Evolutionary conservation across 2,797 vertebrate genomes (phyloP), one percentile per base, ranked within the genome.

Genomic region (Linurgus olivaceus): DNA sequence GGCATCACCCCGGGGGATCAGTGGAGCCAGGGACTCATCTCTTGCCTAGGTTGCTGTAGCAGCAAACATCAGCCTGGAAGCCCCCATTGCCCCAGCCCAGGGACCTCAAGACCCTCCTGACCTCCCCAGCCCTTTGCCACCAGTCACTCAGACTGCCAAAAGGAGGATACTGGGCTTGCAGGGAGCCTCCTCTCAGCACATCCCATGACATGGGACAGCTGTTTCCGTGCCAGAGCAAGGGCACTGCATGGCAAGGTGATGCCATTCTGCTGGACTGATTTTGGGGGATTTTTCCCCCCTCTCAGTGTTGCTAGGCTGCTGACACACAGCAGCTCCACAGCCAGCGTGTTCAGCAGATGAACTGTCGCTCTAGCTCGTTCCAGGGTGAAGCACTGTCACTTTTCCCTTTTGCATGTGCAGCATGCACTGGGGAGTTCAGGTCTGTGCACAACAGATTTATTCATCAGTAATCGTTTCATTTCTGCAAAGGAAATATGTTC

Each of bases 401-500:
- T 61, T 18, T 65, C 26, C 72, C 37, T 63, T 38, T 50, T 74
- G 78, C 80, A 77, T 79, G 71, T 44, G 59, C 90, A 74, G 8
- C 44, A 17, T 23, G 11, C 66, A 7, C 88, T 79, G 83, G 67
- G 48, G 89, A 74, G 90, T 11, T 93, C 88, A 92, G 92, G 67
- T 72, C 92, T 89, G 11, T 29, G 75, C 91, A 58, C 52, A 91
- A 68, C 90, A 67, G 76, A 87, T 94, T 97, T 94, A 94, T 89
- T 91, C 86, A 67, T 54, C 81, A 65, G 93, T 38, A 87, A 92
- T 89, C 5, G 2, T 82, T 91, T 91, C 77, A 44, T 68, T 94
- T 89, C 86, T 93, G 92, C 78, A 61, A 65, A 93, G 77, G 81
- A 93, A 96, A 91, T 77, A 57, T 65, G 88, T 86, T 93, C 59